Base-by-base conservation (phyloP, 2,888 invertebrate genomes). In the Nomada flava region DNA sequence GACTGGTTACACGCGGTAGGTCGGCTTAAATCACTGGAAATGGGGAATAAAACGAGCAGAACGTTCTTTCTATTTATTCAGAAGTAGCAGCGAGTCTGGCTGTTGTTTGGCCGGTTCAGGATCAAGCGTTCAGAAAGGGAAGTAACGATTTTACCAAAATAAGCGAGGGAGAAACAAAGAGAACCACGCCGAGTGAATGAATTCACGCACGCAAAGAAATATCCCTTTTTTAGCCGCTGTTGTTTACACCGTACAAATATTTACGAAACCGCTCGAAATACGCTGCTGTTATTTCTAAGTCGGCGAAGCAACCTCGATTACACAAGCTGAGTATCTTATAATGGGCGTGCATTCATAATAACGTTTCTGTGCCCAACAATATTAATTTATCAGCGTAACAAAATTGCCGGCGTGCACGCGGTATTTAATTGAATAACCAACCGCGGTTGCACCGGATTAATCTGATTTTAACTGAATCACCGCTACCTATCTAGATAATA, bases 21-120 rank as follows among this genome's bases (percentile, higher is more conserved):
- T 55, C 62, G 29, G 36, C 23, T 53, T 78, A 76, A 76, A 68
- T 78, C 76, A 55, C 11, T 18, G 63, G 63, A 36, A 57, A 76
- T 53, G n/a, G 26, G 63, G 52, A 50, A 36, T 75, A 57, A 68
- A 78, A 76, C 55, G 11, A n/a, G 15, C 76, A 47, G 18, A 67
- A 62, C 67, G n/a, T 9, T 52, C 20, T 26, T 50, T 63, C 15
- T 78, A 69, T 75, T 75, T 62, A 62, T 67, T 3, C 13, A 13
- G 18, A 13, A 26, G 74, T n/a, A 26, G n/a, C 42, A 42, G 36
- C 26, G 23, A 52, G 23, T 26, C 57, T 26, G 44, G 23, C 23
- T 52, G 53, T 29, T 36, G n/a, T 29, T 15, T 23, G 47, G 15
- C 15, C 47, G 13, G 47, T 47, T 47, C 15, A 47, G 47, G 47